phyloP scores from a whole-genome alignment of 1,140 invertebrate species.

The Drosophila pachea region DNA sequence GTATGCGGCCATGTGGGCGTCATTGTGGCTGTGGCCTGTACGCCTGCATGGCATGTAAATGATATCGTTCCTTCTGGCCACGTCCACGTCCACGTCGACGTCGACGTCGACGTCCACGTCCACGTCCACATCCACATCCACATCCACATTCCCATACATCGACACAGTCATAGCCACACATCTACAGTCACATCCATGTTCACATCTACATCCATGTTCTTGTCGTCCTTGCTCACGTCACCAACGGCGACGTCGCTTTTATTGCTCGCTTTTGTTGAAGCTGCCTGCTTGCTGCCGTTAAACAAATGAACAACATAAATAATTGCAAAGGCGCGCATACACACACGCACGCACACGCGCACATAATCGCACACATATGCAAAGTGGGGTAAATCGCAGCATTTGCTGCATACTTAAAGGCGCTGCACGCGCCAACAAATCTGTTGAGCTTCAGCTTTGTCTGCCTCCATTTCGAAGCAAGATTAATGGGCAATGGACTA shows the following conservation, averaged over 20 bases:
- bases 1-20: conserved; percentile 49
- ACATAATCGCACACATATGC: conserved; percentile 37
- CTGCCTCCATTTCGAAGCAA: conserved; percentile 45
- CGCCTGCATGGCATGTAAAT: conserved; percentile 74
- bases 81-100: conserved; percentile 46
- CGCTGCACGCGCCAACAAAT: conserved; percentile 48
- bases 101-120: not conserved
- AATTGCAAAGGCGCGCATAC: conserved; percentile 69
- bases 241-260: conserved; percentile 52
- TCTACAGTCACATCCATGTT: too few species aligned
- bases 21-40: conserved; percentile 50
- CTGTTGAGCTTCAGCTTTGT: conserved; percentile 40
- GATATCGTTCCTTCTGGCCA: conserved; percentile 75
- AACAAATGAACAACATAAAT: conserved; percentile 78
- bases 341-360: conserved; percentile 4
- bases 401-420: conserved; percentile 61
- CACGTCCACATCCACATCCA: not conserved
- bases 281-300: conserved; percentile 64
- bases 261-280: conserved; percentile 61
- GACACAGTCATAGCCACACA: too few species aligned
- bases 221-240: conserved; percentile 53
- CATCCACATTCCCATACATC: too few species aligned
- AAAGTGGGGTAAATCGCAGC: conserved; percentile 66
- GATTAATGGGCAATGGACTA: conserved; percentile 60
- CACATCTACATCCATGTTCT: too few species aligned